These are phyloP conservation scores for Temnothorax ravouxi DNA, from an alignment of 2,888 invertebrate genomes.

Conservation along the genomic window DNA sequence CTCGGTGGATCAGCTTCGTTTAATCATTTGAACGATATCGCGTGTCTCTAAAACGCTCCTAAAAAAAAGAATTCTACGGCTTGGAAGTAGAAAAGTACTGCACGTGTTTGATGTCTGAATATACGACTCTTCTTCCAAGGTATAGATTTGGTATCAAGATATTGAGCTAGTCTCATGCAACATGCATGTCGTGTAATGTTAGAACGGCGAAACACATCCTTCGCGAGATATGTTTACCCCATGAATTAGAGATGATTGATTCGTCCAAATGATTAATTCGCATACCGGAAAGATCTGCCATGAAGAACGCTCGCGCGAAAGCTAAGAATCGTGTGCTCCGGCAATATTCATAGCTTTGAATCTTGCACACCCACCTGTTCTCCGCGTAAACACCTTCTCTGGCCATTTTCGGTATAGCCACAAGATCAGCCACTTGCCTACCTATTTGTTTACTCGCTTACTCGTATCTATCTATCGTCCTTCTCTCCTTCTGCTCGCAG, in stretches of 20 bases:
- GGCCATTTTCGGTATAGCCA: conserved; percentile 9
- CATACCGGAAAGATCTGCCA: background rate
- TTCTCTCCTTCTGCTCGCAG: conserved; percentile 62
- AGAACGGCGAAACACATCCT: background rate
- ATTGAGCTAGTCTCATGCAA: conserved; percentile 5
- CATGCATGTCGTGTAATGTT: background rate
- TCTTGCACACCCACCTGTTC: conserved; percentile 33
- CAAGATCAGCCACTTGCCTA: conserved; percentile 37
- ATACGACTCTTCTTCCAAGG: conserved; percentile 16
- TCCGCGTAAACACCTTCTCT: conserved; percentile 12
- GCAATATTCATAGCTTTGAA: conserved; percentile 25
- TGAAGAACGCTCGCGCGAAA: background rate
- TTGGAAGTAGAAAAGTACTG: conserved; percentile 33
- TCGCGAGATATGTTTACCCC: background rate
- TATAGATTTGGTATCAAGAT: conserved; percentile 25
- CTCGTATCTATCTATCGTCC: conserved; percentile 52
- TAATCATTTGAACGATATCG: conserved; percentile 23
- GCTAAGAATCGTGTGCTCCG: conserved; percentile 9
- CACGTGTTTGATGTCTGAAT: conserved; percentile 4
- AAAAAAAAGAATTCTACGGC: conserved; percentile 20
- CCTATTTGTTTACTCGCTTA: conserved; percentile 29
- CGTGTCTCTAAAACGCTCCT: background rate
- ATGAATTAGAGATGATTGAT: conserved; percentile 12
- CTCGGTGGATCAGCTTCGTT: background rate
- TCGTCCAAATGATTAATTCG: background rate